Conservation (phyloP, 2,888 invertebrate species). For the Pandemis corylana region DNA sequence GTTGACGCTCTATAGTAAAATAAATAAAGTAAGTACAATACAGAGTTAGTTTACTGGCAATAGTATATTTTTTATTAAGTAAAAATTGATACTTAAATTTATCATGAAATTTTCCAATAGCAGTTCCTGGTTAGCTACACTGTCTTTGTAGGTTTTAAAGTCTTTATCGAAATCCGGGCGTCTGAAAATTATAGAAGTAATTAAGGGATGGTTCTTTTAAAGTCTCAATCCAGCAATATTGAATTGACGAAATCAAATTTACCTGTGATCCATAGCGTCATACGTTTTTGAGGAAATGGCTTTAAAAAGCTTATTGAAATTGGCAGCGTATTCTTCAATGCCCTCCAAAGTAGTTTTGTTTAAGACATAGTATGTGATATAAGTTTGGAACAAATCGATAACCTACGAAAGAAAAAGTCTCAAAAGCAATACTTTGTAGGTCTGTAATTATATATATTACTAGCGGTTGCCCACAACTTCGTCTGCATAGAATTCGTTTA, state of each 20-base stretch:
- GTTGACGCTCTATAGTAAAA: slow-evolving; percentile 67
- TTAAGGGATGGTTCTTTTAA: not conserved
- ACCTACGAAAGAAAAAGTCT: slow-evolving; percentile 83
- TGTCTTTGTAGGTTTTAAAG: slow-evolving; percentile 89
- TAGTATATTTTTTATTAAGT: not conserved
- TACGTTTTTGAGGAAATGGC: slow-evolving; percentile 89
- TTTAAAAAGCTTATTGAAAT: slow-evolving; percentile 87
- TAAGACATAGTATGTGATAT: slow-evolving; percentile 89
- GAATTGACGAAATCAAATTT: slow-evolving; percentile 48
- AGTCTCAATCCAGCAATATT: not conserved
- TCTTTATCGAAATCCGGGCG: slow-evolving; percentile 90
- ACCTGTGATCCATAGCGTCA: slow-evolving; percentile 92
- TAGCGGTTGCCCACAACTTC: too few species aligned
- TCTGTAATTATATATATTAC: not conserved
- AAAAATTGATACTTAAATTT: slow-evolving; percentile 60
- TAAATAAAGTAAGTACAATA: not conserved
- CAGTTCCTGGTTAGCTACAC: slow-evolving; percentile 88
- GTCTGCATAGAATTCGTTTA: too few species aligned
- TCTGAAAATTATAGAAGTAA: slow-evolving; percentile 53
- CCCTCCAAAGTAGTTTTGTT: slow-evolving; percentile 92
- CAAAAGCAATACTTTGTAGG: not conserved
- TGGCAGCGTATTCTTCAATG: slow-evolving; percentile 88
- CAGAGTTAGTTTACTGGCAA: not conserved
- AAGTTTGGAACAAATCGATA: slow-evolving; percentile 89
- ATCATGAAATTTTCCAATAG: slow-evolving; percentile 90